A percentile compares a stretch with the other conserved stretches of the same genome.
Conservation (phyloP, 2,888 invertebrate genomes). For the Drosophila kanekoi region DNA sequence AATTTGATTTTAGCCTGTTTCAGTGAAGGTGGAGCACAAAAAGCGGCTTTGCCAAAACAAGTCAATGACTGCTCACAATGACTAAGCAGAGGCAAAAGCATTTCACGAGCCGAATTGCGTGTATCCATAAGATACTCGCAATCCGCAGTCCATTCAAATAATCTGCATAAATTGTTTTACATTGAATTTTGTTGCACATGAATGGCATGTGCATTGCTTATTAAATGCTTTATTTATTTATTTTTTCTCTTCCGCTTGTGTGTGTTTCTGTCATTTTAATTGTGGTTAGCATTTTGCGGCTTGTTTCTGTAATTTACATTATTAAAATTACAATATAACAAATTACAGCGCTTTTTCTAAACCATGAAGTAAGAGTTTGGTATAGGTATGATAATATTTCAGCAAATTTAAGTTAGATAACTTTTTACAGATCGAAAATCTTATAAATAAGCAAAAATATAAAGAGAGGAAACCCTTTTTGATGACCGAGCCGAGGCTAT, state of each 20-base stretch:
- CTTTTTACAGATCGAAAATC: too few relatives aligned
- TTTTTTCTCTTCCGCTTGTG: not conserved
- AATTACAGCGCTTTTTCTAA: too few relatives aligned
- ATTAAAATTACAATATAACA: too few relatives aligned
- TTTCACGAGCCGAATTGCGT: conserved; percentile 14
- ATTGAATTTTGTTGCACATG: conserved; percentile 5
- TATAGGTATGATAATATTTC: too few relatives aligned
- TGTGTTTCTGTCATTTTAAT: not conserved
- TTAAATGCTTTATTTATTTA: not conserved
- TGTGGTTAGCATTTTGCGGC: not conserved
- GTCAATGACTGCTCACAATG: conserved; percentile 60
- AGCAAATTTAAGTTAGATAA: too few relatives aligned
- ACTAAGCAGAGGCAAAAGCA: conserved; percentile 18
- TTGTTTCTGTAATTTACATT: not conserved
- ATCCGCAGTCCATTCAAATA: not conserved
- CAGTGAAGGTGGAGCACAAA: conserved; percentile 41
- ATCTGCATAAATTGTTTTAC: conserved; percentile 35
- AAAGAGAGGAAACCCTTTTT: not conserved
- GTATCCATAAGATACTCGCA: conserved; percentile 30
- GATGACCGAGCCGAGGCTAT: too few relatives aligned
- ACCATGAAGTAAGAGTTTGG: too few relatives aligned
- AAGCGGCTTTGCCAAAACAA: conserved; percentile 25
- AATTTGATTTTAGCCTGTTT: conserved; percentile 45
- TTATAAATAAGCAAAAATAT: too few relatives aligned
- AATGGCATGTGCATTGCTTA: conserved; percentile 3